Base-by-base conservation (phyloP, 2,888 invertebrate species). In the Megalurothrips usitatus region DNA sequence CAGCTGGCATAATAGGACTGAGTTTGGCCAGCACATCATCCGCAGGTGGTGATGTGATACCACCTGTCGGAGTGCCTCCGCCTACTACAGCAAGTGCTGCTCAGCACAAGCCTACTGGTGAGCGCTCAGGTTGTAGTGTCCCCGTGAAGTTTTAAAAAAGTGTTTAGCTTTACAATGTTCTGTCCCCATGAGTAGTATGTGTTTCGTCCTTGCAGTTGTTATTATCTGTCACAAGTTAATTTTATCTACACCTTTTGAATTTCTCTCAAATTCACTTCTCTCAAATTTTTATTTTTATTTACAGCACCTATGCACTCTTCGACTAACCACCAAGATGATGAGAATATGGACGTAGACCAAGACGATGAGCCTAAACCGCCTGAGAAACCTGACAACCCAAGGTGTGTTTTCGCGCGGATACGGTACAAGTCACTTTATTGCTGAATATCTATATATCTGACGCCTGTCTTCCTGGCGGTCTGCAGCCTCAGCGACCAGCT, bases 401-500 rank as follows among this genome's bases (percentile, higher is more conserved):
- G 68, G 68, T 75, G 9, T 1, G 58, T 75, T 19, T n/a, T 43
- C 34, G n/a, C n/a, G n/a, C n/a, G n/a, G n/a, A 43, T 43, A 43
- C 34, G 34, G 34, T 43, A 43, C 2, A 43, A 43, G 34, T 43
- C 6, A 6, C 34, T 43, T 43, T n/a, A 52, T 58, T 17, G 17
- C 17, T 58, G 58, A 58, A 80, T 80, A 4, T 4, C n/a, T 63
- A 26, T 81, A 68, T 48, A 52, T 78, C 2, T 80, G 10, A 81
- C 9, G 23, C 23, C 26, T 8, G 23, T 75, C 17, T 58, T 58
- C 4, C 26, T 75, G 68, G n/a, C n/a, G n/a, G n/a, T n/a, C 26
- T 75, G 12, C 26, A 86, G 87, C 83, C 84, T 88, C 34, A 88
- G 88, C 82, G 89, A 90, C 81, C 89, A 89, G 83, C 86, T 92